Evolutionary conservation across 1,140 invertebrate genomes (phyloP), one percentile per base, ranked within the genome.

Genomic region (Formica selysi): DNA sequence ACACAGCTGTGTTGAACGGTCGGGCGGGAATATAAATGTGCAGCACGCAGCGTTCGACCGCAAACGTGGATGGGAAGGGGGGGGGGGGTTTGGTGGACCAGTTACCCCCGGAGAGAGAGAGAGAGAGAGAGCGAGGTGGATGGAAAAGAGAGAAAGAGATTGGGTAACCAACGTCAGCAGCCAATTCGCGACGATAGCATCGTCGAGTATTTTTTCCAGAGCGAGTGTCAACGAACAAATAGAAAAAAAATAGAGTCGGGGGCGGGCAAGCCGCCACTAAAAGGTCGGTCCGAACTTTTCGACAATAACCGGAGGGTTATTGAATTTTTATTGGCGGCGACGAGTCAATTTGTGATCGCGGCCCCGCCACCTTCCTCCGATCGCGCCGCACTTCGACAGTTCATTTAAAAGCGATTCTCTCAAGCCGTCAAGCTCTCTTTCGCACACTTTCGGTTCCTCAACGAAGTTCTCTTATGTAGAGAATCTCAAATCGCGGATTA

Each of bases 241-340:
- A 26, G 51, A 32, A 61, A 51, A 86, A 86, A 73, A 51, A 70
- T 48, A 51, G 32, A 57, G 29, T 29, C 76, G 64, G 16, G 85
- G 83, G 86, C 48, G n/a, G 48, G 32, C 73, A 70, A 44, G 51
- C 48, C 19, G 26, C 71, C 16, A 74, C 32, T 90, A 89, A 91
- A 91, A 91, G 87, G 86, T 84, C 85, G 74, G 76, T 76, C 76
- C 89, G 64, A 90, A 90, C 80, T 90, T 90, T 90, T 90, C 86
- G 89, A 90, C 89, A 90, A 90, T 90, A 90, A 90, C 89, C 85
- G 68, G 70, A 73, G 84, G 83, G 91, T 92, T 93, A 93, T 93
- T 94, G 93, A 93, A 94, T 94, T 94, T 94, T 94, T 94, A 94
- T 94, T 94, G 92, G 91, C 88, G 90, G 87, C 92, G 90, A 89